Base-by-base conservation (phyloP, 1,140 invertebrate species). In the Tetragonula clypearis region DNA sequence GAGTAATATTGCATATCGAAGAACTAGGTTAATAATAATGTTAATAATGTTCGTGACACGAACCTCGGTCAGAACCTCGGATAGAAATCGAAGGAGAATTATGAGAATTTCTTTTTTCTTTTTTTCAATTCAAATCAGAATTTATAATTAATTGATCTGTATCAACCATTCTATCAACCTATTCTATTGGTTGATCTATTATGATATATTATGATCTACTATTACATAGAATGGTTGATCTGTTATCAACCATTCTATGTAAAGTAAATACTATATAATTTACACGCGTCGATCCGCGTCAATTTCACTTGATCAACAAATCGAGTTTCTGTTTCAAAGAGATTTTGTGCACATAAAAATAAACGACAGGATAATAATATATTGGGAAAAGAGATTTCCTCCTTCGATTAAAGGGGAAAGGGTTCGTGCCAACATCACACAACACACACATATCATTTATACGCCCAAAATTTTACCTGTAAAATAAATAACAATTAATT, bases 371-470 rank as follows among this genome's bases (percentile, higher is more conserved):
- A 62, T 62, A 12, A 14, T 12, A 0, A 14, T 11, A 62, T n/a
- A 62, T 62, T 21, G 1, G n/a, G 79, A 23, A 17, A 41, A 17
- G 30, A 58, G 53, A 30, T 74, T 66, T 55, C 60, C 79, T 85
- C 80, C 69, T 75, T 88, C 69, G 79, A 62, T 65, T 19, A 30
- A 17, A 55, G 4, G 55, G 58, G 17, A 74, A n/a, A 58, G 26
- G 26, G 58, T 75, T 60, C 74, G 82, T 53, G 66, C 68, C 60
- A 60, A 66, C 84, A 78, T 85, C 76, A 85, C 79, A 87, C 75
- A 84, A 88, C 87, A 79, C 76, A 90, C 88, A 92, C 92, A 92
- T 93, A 93, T 93, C 91, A 92, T 91, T 91, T 91, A 90, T 86
- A 92, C 87, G 88, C 85, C 76, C 87, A 90, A 88, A 66, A 56